Conservation (phyloP, 2,888 invertebrate genomes). For the Omphaloscelis lunosa region DNA sequence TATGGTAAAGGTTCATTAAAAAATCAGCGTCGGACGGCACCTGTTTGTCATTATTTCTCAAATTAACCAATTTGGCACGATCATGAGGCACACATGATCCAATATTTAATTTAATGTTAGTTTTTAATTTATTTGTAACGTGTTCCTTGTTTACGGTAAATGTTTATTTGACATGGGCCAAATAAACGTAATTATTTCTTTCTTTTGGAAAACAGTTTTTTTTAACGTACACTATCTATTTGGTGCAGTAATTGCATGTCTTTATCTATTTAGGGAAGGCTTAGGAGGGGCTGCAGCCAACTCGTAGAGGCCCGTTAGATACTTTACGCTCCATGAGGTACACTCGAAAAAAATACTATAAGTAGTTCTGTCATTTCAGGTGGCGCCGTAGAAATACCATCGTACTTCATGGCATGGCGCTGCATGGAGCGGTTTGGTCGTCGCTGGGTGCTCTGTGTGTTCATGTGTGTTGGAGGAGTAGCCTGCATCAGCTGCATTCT, state of each 20-base stretch:
- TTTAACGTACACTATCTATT: not conserved
- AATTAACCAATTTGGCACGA: not conserved
- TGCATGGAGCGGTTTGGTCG: constrained; percentile 92
- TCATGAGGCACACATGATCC: not conserved
- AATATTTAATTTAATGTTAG: not conserved
- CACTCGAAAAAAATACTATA: not conserved
- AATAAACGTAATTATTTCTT: no score
- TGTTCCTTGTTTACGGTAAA: not conserved
- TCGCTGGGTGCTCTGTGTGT: constrained; percentile 92
- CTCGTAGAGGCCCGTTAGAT: not conserved
- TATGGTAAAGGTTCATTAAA: not conserved
- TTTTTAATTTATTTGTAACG: not conserved
- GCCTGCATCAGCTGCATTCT: constrained; percentile 92
- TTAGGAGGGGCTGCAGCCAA: not conserved
- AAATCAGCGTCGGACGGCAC: not conserved
- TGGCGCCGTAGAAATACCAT: constrained; percentile 91
- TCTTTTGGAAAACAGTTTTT: not conserved
- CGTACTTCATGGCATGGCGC: constrained; percentile 92
- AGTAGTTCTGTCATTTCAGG: constrained; percentile 75
- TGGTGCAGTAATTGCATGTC: not conserved
- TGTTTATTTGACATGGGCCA: no score
- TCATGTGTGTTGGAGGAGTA: constrained; percentile 92
- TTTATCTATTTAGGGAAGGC: not conserved
- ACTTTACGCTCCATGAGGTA: not conserved
- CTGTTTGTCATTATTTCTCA: not conserved